phyloP scores from a whole-genome alignment of 2,113 vertebrate genomes.

The Ophiodon elongatus region DNA sequence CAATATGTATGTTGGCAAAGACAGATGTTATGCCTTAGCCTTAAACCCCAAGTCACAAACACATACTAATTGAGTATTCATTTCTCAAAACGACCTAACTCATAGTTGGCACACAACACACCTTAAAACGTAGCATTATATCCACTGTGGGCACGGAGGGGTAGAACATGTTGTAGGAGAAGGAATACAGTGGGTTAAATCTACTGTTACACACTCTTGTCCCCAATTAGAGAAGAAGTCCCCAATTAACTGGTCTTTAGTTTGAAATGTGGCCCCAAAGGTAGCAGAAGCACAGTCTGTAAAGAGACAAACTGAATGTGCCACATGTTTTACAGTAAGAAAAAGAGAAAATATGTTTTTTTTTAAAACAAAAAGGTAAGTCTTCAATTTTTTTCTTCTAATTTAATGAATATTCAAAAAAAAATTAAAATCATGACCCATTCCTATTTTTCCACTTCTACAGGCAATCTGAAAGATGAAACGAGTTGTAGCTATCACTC shows the following conservation, averaged over 20 bases:
- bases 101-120: not conserved
- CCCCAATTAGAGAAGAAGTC: too few species aligned
- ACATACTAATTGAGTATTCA: not conserved
- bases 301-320: too few species aligned
- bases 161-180: not conserved
- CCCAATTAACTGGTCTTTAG: not conserved
- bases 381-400: not conserved
- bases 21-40: not conserved
- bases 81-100: not conserved
- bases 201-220: not conserved
- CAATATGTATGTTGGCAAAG: not conserved
- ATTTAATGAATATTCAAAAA: not conserved
- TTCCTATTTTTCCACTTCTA: not conserved
- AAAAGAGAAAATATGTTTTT: too few species aligned
- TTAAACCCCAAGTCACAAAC: not conserved
- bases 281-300: too few species aligned
- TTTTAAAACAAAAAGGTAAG: not conserved
- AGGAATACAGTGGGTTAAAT: not conserved
- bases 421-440: not conserved
- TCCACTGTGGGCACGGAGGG: not conserved
- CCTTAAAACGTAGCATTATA: not conserved
- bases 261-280: not conserved
- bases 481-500: not conserved
- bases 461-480: not conserved
- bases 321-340: too few species aligned